Conservation (phyloP, 2,797 vertebrate species). For the Sebastes miniatus region DNA sequence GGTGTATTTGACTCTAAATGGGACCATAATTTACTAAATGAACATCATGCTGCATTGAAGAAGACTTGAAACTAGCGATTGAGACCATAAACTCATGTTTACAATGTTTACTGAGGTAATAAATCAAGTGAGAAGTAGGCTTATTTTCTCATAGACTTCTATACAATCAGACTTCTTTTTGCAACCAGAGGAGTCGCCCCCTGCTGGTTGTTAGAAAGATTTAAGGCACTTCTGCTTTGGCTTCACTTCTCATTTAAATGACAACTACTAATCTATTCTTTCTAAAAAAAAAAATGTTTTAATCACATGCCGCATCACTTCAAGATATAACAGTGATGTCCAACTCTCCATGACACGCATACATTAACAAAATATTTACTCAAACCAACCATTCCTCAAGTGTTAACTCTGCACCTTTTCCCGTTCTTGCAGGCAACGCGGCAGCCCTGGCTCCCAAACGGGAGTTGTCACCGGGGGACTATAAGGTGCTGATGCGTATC, state of each 20-base stretch:
- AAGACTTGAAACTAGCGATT: too few relatives aligned
- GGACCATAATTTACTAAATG: too few relatives aligned
- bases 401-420: neutral
- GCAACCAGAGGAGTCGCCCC: too few relatives aligned
- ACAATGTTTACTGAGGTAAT: too few relatives aligned
- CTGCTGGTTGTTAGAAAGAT: too few relatives aligned
- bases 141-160: too few relatives aligned
- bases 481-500: slow-evolving; percentile 47
- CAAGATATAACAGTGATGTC: neutral
- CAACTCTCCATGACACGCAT: neutral
- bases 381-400: neutral
- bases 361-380: neutral
- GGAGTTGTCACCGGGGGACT: slow-evolving; percentile 37
- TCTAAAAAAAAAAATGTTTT: neutral
- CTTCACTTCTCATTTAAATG: neutral
- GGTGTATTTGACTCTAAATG: too few relatives aligned
- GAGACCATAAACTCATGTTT: too few relatives aligned
- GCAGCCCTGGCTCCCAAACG: slow-evolving; percentile 44
- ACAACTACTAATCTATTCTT: neutral
- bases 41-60: too few relatives aligned
- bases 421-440: slow-evolving; percentile 15
- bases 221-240: too few relatives aligned
- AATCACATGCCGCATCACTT: neutral
- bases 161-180: too few relatives aligned
- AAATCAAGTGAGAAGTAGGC: too few relatives aligned